Evolutionary conservation across 2,888 invertebrate genomes (phyloP).

Genomic region (Drosophila flavopinicola): DNA sequence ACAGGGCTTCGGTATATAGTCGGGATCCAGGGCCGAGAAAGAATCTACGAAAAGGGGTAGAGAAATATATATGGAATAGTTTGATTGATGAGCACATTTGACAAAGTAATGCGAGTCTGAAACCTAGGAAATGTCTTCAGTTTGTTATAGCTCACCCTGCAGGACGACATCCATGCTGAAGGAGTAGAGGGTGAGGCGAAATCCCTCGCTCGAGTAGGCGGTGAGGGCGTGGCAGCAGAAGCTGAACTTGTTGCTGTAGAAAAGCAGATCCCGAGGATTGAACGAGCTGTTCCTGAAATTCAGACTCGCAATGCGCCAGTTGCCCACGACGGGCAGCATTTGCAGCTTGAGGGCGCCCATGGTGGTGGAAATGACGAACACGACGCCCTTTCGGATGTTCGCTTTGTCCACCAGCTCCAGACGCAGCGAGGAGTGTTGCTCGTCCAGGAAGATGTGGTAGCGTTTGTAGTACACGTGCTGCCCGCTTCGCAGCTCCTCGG

Average conservation of each 20-base stretch:
- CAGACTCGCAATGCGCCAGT: slow-evolving; percentile 36
- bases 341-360: slow-evolving; percentile 12
- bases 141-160: slow-evolving; percentile 26
- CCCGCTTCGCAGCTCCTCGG: background rate
- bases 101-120: no score
- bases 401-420: background rate
- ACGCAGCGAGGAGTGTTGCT: background rate
- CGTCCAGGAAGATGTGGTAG: accelerated
- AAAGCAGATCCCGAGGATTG: slow-evolving; percentile 24
- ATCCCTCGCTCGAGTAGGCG: background rate
- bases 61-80: background rate
- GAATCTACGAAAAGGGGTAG: background rate
- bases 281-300: background rate
- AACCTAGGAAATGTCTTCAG: no score
- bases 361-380: background rate
- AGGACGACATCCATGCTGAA: slow-evolving; percentile 42
- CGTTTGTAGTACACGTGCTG: slow-evolving; percentile 12
- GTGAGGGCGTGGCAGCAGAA: slow-evolving; percentile 45
- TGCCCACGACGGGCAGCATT: slow-evolving; percentile 15
- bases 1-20: slow-evolving; percentile 47
- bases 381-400: slow-evolving; percentile 10
- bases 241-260: slow-evolving; percentile 37
- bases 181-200: slow-evolving; percentile 22
- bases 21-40: slow-evolving; percentile 5
- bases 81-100: no score